A percentile compares a stretch with the other conserved stretches of the same genome.
These are phyloP conservation scores for Pseudomyrmex concolor DNA, from an alignment of 1,140 invertebrate genomes.

Conservation along the genomic window DNA sequence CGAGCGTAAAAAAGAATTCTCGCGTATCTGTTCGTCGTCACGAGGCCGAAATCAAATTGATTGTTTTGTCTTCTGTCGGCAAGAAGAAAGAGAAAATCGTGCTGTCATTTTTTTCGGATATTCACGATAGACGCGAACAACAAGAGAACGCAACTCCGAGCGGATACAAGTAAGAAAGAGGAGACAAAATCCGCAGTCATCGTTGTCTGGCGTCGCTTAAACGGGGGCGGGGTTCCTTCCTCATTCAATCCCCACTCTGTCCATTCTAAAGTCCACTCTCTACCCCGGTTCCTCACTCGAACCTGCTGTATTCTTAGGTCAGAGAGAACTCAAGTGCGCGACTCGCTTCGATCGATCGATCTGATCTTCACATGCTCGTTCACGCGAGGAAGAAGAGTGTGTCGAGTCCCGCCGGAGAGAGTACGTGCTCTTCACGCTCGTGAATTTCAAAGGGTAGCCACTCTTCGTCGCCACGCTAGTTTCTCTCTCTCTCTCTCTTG, in stretches of 20 bases:
- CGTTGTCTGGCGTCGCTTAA: conserved; percentile 56
- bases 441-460: conserved; percentile 53
- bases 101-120: neutral
- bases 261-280: conserved; percentile 73
- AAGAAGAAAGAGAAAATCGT: neutral
- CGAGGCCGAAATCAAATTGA: neutral
- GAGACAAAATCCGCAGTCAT: conserved; percentile 72
- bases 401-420: neutral
- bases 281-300: conserved; percentile 70
- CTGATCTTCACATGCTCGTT: conserved; percentile 70
- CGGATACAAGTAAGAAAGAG: conserved; percentile 49
- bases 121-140: neutral
- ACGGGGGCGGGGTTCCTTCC: conserved; percentile 64
- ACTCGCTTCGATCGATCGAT: conserved; percentile 80
- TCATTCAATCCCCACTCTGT: conserved; percentile 58
- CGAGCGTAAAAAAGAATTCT: conserved; percentile 20
- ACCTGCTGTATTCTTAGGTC: conserved; percentile 82
- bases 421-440: conserved; percentile 43
- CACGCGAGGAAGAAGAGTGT: conserved; percentile 34
- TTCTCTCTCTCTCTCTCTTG: neutral
- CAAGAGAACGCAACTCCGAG: conserved; percentile 8
- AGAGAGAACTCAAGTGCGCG: conserved; percentile 80
- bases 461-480: conserved; percentile 39
- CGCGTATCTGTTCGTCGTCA: conserved; percentile 26
- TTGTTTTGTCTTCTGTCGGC: neutral